phyloP scores from a whole-genome alignment of 2,888 invertebrate species.

The Lasioglossum oenotherae region DNA sequence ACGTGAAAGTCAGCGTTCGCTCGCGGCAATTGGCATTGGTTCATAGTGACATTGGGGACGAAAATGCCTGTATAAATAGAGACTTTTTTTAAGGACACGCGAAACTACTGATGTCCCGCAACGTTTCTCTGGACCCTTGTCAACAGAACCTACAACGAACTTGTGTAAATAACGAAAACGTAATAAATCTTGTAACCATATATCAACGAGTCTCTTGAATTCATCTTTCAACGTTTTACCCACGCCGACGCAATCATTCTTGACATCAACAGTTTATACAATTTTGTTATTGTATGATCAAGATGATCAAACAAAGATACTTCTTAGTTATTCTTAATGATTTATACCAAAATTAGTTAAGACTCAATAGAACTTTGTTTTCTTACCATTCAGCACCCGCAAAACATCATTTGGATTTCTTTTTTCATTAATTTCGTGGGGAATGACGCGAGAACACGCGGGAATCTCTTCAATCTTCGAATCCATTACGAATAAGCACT shows the following conservation, averaged over 20 bases:
- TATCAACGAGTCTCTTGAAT: not conserved
- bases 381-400: not conserved
- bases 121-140: constrained; percentile 83
- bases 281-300: no score
- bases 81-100: constrained; percentile 64
- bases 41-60: constrained; percentile 82
- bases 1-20: constrained; percentile 52
- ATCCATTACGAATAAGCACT: constrained; percentile 2
- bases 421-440: not conserved
- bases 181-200: constrained; percentile 76
- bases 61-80: constrained; percentile 73
- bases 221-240: not conserved
- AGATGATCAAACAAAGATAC: not conserved
- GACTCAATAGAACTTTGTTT: not conserved
- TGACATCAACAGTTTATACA: not conserved
- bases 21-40: constrained; percentile 78
- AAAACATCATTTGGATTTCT: not conserved
- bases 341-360: not conserved
- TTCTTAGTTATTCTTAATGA: not conserved
- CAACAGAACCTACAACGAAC: constrained; percentile 75
- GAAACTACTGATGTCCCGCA: constrained; percentile 71
- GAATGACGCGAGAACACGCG: no score
- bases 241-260: not conserved
- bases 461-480: not conserved
- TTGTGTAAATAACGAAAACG: constrained; percentile 79